Evolutionary conservation across 2,888 invertebrate species (phyloP), one percentile per base, ranked within the genome.

Genomic region (Hirtodrosophila histrioides): DNA sequence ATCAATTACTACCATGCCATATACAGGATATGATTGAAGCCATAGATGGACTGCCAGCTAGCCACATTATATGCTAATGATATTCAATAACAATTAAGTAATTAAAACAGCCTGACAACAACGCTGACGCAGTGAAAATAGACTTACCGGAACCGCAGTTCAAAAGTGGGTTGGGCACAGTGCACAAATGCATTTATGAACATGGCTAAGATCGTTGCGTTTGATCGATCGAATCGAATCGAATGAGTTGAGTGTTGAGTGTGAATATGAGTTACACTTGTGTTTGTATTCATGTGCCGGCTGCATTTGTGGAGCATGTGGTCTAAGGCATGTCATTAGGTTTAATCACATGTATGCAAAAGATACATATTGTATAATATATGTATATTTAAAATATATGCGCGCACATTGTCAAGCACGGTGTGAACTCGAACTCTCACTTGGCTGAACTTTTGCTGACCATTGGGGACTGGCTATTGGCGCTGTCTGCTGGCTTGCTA

Each of bases 61-160:
- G 58, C 72, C 58, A 60, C 64, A 66, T 67, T 64, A 72, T 72
- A 82, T 82, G 82, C 82, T 68, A 82, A 82, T 82, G 37, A 37
- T 45, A 50, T 58, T 60, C 61, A 54, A 48, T 10, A 61, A 58
- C 72, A 75, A 85, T 85, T 85, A 83, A 87, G 76, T 76, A 81
- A 85, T 85, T 87, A 83, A 78, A 70, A 46, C 55, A 46, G 40
- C 31, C 41, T n/a, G n/a, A n/a, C n/a, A n/a, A n/a, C n/a, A 57
- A 57, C 57, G 60, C 39, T 64, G 72, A 75, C 68, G 73, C 57
- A 64, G 62, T 54, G 74, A 62, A 75, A 73, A 75, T 61, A 65
- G 68, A 46, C 58, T 82, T 82, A 71, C 86, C 87, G 87, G 87
- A 88, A 88, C 88, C 88, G 86, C 75, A 82, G 68, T 64, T 80